Conservation (phyloP, 1,140 invertebrate species). For the Amphibalanus amphitrite region DNA sequence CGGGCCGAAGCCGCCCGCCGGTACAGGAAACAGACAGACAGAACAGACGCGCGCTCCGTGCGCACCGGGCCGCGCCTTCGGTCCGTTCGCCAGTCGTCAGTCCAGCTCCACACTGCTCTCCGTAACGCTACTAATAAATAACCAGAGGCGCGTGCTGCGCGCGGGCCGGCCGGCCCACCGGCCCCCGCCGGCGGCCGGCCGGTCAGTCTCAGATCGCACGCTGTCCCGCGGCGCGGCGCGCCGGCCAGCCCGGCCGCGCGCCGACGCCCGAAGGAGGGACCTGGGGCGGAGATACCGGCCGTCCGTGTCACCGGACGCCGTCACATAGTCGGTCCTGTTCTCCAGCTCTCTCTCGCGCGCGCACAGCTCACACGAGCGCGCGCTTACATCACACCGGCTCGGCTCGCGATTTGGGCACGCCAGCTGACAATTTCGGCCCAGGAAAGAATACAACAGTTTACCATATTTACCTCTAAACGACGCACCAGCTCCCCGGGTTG, state of each 20-base stretch:
- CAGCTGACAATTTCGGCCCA: background rate
- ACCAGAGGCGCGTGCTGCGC: background rate
- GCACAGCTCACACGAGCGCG: too few species aligned
- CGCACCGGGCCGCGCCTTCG: background rate
- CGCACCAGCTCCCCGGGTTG: background rate
- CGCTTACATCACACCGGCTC: background rate
- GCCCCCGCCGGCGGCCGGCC: too few species aligned
- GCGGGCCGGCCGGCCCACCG: too few species aligned
- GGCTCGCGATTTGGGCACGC: background rate
- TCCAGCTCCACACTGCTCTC: background rate
- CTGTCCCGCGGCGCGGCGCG: too few species aligned
- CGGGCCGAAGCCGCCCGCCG: too few species aligned
- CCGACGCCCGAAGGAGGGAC: background rate
- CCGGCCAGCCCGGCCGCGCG: too few species aligned
- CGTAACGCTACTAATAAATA: slow-evolving; percentile 2
- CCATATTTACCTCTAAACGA: background rate
- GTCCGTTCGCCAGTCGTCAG: too few species aligned
- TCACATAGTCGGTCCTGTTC: background rate
- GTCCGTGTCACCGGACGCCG: background rate
- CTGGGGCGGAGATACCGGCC: background rate
- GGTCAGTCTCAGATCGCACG: background rate
- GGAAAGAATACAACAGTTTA: slow-evolving; percentile 2
- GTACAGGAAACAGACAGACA: background rate
- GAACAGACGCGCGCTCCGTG: background rate
- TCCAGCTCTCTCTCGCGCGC: too few species aligned